Evolutionary conservation across 2,797 vertebrate species (phyloP), one percentile per base, ranked within the genome.

Genomic region (Emydoidea blandingii): DNA sequence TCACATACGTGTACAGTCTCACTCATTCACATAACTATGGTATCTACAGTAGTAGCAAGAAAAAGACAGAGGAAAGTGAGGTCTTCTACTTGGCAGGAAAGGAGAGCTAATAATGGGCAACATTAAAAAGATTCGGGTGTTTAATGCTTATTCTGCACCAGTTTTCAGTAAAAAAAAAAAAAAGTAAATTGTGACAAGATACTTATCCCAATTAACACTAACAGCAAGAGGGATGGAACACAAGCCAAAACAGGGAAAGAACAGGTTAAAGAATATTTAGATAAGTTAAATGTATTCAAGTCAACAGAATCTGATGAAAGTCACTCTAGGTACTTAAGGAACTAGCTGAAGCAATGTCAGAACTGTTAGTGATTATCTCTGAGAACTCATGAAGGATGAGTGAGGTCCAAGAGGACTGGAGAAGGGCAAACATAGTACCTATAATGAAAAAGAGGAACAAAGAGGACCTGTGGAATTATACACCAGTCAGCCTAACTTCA

Each of bases 11-110:
- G 14, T 8, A 49, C 44, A 49, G 27, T 49, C 7, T 31, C 41
- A 78, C 27, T 29, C 27, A 18, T 31, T 23, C 74, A 72, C 74
- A 47, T 76, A 76, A 68, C 92, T 86, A 89, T n/a, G 93, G 74
- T 81, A 94, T 86, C 94, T 92, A 90, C 89, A 90, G 89, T 89
- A 95, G 93, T 96, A 96, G 95, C 86, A 86, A 93, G 96, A 72
- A 37, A 41, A 41, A 72, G 65, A 23, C 21, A 41, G 21, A 37
- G 37, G 37, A 72, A 72, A 41, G 19, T 12, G n/a, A 23, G 11
- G 10, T 41, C n/a, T 37, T 72, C 37, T 41, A 25, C 65, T 23
- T 41, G n/a, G 37, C 18, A 72, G 37, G 65, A 72, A 72, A 72
- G 2, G 9, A 72, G n/a, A 25, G 18, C 65, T n/a, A 37, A 6